These are phyloP conservation scores for Eledona agricola DNA, from an alignment of 2,888 invertebrate species.

Conservation along the genomic window DNA sequence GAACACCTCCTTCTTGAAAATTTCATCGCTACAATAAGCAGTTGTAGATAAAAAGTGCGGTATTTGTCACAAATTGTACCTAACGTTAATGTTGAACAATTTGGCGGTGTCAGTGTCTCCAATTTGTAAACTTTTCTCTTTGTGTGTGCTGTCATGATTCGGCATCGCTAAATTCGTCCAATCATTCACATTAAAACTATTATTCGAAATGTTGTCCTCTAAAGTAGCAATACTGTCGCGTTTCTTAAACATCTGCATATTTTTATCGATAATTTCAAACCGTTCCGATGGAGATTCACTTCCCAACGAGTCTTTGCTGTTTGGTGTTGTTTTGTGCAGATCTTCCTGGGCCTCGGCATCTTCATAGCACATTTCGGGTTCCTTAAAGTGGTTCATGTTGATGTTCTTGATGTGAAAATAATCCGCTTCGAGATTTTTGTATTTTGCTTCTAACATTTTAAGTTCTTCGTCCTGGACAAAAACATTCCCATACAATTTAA, in stretches of 20 bases:
- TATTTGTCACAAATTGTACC: too few relatives aligned
- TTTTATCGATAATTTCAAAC: constrained; percentile 68
- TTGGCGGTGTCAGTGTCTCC: background rate
- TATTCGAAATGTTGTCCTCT: constrained; percentile 57
- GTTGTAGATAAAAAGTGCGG: too few relatives aligned
- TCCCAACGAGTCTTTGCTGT: constrained; percentile 58
- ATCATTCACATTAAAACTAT: constrained; percentile 56
- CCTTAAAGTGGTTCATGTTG: constrained; percentile 58
- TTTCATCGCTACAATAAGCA: constrained; percentile 62
- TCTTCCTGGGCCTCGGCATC: constrained; percentile 10
- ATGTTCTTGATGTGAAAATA: constrained; percentile 58
- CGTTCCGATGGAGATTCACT: constrained; percentile 68
- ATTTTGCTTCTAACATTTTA: constrained; percentile 54
- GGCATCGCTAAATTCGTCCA: constrained; percentile 61
- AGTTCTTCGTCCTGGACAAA: constrained; percentile 32
- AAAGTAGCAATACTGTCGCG: constrained; percentile 48
- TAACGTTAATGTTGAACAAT: background rate
- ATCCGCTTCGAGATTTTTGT: constrained; percentile 59
- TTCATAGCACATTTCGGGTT: constrained; percentile 49
- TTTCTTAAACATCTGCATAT: constrained; percentile 45
- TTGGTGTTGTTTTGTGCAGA: constrained; percentile 33
- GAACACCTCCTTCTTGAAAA: constrained; percentile 68
- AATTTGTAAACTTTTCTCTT: constrained; percentile 2
- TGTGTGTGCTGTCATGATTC: constrained; percentile 6
- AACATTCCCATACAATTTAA: constrained; percentile 7